Evolutionary conservation across 2,888 invertebrate genomes (phyloP).

Genomic region (Seira ritae): DNA sequence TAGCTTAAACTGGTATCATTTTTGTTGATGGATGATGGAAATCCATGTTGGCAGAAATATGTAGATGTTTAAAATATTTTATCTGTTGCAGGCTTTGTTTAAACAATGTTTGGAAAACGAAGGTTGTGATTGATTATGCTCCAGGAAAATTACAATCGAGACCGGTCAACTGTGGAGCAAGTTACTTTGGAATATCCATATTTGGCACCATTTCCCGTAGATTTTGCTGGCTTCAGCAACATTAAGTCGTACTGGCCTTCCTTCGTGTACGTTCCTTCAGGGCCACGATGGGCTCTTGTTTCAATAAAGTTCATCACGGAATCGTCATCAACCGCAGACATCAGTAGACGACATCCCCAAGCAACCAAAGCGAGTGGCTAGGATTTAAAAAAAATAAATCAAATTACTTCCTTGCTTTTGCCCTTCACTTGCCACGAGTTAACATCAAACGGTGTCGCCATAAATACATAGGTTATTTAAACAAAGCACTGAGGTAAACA

Average conservation of each 20-base stretch:
- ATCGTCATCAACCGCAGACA: slow-evolving; percentile 81
- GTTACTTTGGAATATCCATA: slow-evolving; percentile 61
- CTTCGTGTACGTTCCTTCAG: slow-evolving; percentile 77
- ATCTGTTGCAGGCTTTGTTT: no score
- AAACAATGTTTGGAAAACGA: no score
- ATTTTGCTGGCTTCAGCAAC: slow-evolving; percentile 75
- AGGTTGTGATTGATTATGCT: no score
- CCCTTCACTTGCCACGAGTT: no score
- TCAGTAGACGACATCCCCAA: slow-evolving; percentile 85
- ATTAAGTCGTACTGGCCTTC: slow-evolving; percentile 79
- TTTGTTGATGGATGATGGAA: no score
- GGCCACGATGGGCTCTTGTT: slow-evolving; percentile 80
- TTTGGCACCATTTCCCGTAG: slow-evolving; percentile 59
- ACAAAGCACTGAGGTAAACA: no score
- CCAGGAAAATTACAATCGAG: slow-evolving; percentile 23
- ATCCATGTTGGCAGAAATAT: no score
- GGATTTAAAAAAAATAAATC: slow-evolving; percentile 72
- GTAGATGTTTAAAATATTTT: no score
- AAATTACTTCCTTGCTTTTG: no score
- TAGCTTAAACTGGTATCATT: no score
- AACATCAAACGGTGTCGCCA: no score
- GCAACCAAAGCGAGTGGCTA: slow-evolving; percentile 85
- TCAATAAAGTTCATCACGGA: slow-evolving; percentile 81
- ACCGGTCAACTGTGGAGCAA: slow-evolving; percentile 50
- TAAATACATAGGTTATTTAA: no score